These are phyloP conservation scores for Helostoma temminkii DNA, from an alignment of 2,797 vertebrate species.

Conservation along the genomic window DNA sequence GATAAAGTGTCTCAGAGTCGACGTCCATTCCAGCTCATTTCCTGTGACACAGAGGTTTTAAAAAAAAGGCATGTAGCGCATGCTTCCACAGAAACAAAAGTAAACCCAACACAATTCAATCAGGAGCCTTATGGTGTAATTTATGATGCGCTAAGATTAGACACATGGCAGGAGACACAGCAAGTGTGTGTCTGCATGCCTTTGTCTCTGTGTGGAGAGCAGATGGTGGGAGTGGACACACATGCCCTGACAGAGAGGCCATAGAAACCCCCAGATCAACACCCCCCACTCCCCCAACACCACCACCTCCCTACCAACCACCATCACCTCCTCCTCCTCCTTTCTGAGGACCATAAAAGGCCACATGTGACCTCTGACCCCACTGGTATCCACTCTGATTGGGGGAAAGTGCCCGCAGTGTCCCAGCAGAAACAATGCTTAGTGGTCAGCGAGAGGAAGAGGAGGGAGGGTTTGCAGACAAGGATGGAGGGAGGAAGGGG, in stretches of 20 bases:
- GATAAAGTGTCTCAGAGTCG: background rate
- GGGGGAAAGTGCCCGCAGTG: constrained; percentile 71
- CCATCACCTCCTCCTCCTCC: constrained; percentile 22
- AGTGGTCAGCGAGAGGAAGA: constrained; percentile 74
- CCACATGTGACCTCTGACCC: constrained; percentile 77
- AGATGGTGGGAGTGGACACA: constrained; percentile 79
- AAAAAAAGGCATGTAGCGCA: constrained; percentile 33
- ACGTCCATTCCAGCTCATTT: constrained; percentile 30
- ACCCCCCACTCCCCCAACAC: no score
- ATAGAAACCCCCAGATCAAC: constrained; percentile 49
- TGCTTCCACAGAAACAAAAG: constrained; percentile 40
- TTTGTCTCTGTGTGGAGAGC: constrained; percentile 67
- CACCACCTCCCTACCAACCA: background rate
- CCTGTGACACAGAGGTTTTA: constrained; percentile 46
- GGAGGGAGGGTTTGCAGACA: constrained; percentile 47
- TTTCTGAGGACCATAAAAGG: constrained; percentile 69
- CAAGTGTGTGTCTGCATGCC: constrained; percentile 64
- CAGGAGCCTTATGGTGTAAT: constrained; percentile 46
- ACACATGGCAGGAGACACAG: constrained; percentile 65
- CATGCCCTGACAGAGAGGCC: constrained; percentile 76
- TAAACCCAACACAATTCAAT: constrained; percentile 50
- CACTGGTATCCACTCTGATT: constrained; percentile 69
- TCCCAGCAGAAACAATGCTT: constrained; percentile 76
- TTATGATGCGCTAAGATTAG: constrained; percentile 61
- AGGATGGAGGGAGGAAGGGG: constrained; percentile 26